Percentiles rank a stretch among this genome's conserved stretches.
phyloP scores from a whole-genome alignment of 2,888 invertebrate species.

The Drosophila yooni region DNA sequence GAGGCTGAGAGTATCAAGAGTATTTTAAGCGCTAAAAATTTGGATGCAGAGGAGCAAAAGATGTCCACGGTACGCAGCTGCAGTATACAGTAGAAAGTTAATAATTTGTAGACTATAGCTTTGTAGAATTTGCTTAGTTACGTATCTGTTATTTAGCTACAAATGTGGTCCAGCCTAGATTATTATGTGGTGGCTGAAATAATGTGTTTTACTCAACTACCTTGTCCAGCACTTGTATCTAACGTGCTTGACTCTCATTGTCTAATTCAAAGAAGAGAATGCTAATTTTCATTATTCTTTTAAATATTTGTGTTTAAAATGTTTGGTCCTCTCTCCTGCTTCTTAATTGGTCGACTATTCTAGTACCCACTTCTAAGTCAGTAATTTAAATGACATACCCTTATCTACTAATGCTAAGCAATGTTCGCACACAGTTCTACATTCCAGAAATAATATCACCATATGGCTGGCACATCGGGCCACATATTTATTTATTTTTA shows the following conservation, averaged over 20 bases:
- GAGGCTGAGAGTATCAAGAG: slow-evolving; percentile 87
- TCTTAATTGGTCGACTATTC: background rate
- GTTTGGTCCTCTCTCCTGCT: background rate
- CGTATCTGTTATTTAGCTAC: slow-evolving; percentile 11
- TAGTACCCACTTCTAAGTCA: background rate
- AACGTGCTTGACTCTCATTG: background rate
- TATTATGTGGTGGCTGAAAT: background rate
- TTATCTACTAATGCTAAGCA: slow-evolving; percentile 28
- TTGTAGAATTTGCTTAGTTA: slow-evolving; percentile 58
- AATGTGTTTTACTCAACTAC: background rate
- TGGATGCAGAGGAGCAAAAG: slow-evolving; percentile 83
- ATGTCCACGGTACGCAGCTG: slow-evolving; percentile 83
- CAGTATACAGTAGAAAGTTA: slow-evolving; percentile 78
- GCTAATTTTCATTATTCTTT: background rate
- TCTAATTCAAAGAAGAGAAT: background rate
- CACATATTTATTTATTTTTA: slow-evolving; percentile 53
- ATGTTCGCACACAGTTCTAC: slow-evolving; percentile 19
- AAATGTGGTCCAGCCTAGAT: slow-evolving; percentile 5
- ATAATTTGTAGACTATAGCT: slow-evolving; percentile 53
- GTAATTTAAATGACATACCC: background rate
- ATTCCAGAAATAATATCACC: slow-evolving; percentile 19
- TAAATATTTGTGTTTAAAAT: background rate
- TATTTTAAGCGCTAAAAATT: slow-evolving; percentile 84
- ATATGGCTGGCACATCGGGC: slow-evolving; percentile 15
- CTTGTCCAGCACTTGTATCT: background rate